phyloP scores from a whole-genome alignment of 2,113 vertebrate species.

The Siniperca chuatsi region DNA sequence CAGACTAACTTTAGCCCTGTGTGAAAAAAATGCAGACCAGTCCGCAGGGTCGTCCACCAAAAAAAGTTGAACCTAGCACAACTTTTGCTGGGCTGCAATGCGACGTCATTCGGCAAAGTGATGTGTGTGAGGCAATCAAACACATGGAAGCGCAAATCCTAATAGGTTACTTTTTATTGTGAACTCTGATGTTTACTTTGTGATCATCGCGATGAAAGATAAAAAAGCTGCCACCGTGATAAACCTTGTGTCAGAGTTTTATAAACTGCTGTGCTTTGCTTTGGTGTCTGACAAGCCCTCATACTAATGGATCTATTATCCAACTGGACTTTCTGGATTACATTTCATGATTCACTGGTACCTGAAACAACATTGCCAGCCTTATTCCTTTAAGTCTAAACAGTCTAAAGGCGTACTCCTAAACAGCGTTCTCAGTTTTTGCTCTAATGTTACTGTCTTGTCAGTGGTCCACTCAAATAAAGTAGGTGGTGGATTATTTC shows the following conservation, averaged over 20 bases:
- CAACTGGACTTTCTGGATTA: not conserved
- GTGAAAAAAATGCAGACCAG: not conserved
- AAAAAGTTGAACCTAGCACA: too few relatives aligned
- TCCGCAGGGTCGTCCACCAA: too few relatives aligned
- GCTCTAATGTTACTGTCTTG: not conserved
- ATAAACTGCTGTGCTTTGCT: not conserved
- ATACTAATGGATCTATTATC: too few relatives aligned
- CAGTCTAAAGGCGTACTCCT: not conserved
- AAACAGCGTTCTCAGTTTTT: not conserved
- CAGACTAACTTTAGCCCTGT: not conserved
- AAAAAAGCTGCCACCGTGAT: not conserved
- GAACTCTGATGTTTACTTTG: not conserved
- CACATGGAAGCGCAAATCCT: not conserved
- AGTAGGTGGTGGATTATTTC: slow-evolving; percentile 26
- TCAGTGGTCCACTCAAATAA: not conserved
- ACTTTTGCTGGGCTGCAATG: too few relatives aligned
- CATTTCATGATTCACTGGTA: not conserved
- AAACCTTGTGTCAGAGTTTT: not conserved
- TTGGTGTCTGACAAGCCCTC: not conserved
- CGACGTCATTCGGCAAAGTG: too few relatives aligned
- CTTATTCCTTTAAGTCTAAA: not conserved
- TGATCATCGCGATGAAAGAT: not conserved
- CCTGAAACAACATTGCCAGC: not conserved
- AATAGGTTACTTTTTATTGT: not conserved
- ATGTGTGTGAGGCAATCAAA: too few relatives aligned